phyloP scores from a whole-genome alignment of 2,113 vertebrate species.

The Puffinus mauretanicus region DNA sequence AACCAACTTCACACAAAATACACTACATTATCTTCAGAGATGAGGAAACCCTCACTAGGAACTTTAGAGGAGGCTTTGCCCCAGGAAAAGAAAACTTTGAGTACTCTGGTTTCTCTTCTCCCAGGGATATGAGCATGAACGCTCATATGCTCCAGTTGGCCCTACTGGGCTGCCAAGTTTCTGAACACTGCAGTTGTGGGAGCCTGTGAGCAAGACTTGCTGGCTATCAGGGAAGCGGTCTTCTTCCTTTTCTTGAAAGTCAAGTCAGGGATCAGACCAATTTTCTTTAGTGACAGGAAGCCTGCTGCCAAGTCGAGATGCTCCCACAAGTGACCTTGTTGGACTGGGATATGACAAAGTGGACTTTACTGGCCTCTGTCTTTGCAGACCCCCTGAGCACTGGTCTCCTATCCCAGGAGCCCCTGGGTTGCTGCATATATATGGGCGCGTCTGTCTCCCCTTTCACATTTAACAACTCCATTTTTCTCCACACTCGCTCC shows the following conservation, averaged over 20 bases:
- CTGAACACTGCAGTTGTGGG: background rate
- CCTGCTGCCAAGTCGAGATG: background rate
- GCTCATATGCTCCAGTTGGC: background rate
- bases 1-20: background rate
- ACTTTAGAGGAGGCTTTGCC: background rate
- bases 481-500: background rate
- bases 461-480: background rate
- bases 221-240: background rate
- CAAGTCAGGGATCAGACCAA: background rate
- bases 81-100: background rate
- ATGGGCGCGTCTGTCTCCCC: background rate
- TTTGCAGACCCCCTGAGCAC: background rate
- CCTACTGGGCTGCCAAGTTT: background rate
- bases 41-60: background rate
- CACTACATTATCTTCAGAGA: background rate
- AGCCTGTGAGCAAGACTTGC: background rate
- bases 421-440: background rate
- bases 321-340: background rate
- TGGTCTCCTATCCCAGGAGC: background rate
- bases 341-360: accelerated
- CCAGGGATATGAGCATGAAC: background rate
- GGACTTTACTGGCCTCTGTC: background rate
- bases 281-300: background rate
- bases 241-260: background rate
- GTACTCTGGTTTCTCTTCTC: background rate